phyloP scores from a whole-genome alignment of 2,113 vertebrate genomes.

The Lagopus leucura region DNA sequence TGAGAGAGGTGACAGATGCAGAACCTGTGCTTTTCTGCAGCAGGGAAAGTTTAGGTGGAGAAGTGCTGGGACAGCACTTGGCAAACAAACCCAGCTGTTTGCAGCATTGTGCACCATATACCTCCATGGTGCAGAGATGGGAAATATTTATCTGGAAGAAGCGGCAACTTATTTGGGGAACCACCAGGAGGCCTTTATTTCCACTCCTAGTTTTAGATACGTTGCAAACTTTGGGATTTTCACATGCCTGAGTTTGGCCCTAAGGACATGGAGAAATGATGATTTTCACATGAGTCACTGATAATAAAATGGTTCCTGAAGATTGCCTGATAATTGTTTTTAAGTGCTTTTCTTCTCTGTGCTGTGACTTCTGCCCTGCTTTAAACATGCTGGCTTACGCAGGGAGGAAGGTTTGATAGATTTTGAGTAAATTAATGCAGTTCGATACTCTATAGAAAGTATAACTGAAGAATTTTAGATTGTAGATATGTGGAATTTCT shows the following conservation, averaged over 20 bases:
- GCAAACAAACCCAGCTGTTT: not conserved
- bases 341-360: constrained; percentile 15
- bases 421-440: not conserved
- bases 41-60: not conserved
- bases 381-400: constrained; percentile 9
- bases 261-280: constrained; percentile 48
- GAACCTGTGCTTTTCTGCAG: not conserved
- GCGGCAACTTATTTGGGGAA: not conserved
- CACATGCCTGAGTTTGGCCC: not conserved
- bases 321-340: constrained; percentile 48
- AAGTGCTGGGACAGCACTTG: not conserved
- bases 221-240: constrained; percentile 33
- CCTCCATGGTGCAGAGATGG: not conserved
- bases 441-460: not conserved
- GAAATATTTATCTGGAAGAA: constrained; percentile 26
- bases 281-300: constrained; percentile 50
- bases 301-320: constrained; percentile 49
- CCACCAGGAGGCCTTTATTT: not conserved
- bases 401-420: not conserved
- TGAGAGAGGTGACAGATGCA: not conserved
- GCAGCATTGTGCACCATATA: not conserved
- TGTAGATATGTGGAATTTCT: not conserved
- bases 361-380: not conserved
- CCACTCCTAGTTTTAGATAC: not conserved
- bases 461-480: not conserved